Evolutionary conservation across 2,113 vertebrate genomes (phyloP), one percentile per base, ranked within the genome.

Genomic region (Merops nubicus): DNA sequence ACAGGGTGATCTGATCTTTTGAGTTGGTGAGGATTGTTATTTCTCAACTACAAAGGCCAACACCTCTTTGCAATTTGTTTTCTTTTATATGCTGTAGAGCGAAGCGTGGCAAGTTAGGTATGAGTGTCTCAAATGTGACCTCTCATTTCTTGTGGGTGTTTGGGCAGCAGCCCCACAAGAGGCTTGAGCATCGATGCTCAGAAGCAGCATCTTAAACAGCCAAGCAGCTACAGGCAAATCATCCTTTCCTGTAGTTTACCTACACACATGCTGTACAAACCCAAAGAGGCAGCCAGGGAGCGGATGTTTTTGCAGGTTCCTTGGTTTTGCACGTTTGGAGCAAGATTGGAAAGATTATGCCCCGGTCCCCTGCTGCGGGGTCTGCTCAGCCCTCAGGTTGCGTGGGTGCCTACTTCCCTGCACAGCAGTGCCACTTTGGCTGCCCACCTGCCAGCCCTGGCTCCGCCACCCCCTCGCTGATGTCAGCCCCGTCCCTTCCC

Each of bases 401-500:
- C 13, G 67, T 17, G 56, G 9, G 8, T 85, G 36, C 23, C 34
- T 21, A 15, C 34, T 29, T 23, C 5, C 14, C 20, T 43, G 28
- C 4, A 2, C 21, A 36, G 11, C 63, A 36, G 60, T 2, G 3
- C 38, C 1, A 1, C n/a, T 91, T 51, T 43, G 43, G 34, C 17
- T 34, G n/a, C 33, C 3, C 5, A 19, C 23, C 19, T 45, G 62
- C 43, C 50, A 86, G 73, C 50, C n/a, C 11, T 1, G 0, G 14
- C 28, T 56, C 53, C 12, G 5, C 12, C n/a, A 15, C 8, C 60
- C 5, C 42, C 20, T 20, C 7, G 4, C 36, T 65, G 5, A 84
- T 1, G 31, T 60, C 75, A 54, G 1, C 6, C 20, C 6, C 1
- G 0, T 45, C 60, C 54, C 43, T 31, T 51, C 25, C 28, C 0